These are phyloP conservation scores for Pseudomugil gertrudae DNA, from an alignment of 2,797 vertebrate species.

Conservation along the genomic window DNA sequence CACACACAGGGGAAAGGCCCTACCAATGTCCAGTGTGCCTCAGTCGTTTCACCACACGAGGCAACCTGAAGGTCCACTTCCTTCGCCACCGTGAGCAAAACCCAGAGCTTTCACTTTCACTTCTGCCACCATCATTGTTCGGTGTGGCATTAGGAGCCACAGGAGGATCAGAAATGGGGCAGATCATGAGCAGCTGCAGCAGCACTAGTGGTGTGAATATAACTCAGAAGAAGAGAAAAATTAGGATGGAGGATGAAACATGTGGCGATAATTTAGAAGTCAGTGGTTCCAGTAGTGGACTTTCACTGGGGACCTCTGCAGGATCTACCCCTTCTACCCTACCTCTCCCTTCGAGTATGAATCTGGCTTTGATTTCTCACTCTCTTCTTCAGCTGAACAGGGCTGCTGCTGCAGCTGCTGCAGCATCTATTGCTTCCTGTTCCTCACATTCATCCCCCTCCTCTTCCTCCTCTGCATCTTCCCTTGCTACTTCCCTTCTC, in stretches of 20 bases:
- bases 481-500: conserved; percentile 74
- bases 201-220: conserved; percentile 51
- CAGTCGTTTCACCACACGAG: conserved; percentile 91
- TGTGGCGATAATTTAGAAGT: conserved; percentile 71
- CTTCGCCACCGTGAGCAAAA: conserved; percentile 91
- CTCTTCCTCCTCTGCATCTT: conserved; percentile 76
- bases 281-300: conserved; percentile 53
- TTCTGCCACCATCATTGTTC: conserved; percentile 89
- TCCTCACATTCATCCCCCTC: conserved; percentile 66
- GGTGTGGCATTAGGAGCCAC: conserved; percentile 72
- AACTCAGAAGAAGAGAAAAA: conserved; percentile 78
- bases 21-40: conserved; percentile 93
- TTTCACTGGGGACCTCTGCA: conserved; percentile 67
- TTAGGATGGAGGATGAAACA: conserved; percentile 74
- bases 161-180: conserved; percentile 71
- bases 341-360: conserved; percentile 81
- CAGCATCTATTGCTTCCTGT: conserved; percentile 69
- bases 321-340: conserved; percentile 77
- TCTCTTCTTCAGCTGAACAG: conserved; percentile 84
- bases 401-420: conserved; percentile 78
- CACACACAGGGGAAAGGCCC: conserved; percentile 91
- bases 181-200: conserved; percentile 54
- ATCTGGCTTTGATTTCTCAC: conserved; percentile 84
- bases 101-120: conserved; percentile 91
- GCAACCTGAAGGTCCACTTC: conserved; percentile 94